Base-by-base conservation (phyloP, 2,113 vertebrate genomes). In the Motacilla tschutschensis region DNA sequence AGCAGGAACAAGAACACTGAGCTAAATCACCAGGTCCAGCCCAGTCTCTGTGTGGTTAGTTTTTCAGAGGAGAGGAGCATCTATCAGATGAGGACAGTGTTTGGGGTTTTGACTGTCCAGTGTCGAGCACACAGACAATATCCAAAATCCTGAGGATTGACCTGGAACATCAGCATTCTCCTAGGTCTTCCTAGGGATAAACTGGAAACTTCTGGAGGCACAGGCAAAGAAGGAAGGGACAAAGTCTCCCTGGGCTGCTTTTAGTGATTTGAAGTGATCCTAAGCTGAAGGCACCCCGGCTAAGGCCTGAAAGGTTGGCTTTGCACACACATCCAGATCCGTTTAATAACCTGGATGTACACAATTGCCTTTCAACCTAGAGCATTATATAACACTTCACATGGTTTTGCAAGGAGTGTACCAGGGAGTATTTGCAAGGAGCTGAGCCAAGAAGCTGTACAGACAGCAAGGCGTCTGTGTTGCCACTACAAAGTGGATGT, bases 401-500 rank as follows among this genome's bases (percentile, higher is more conserved):
- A 91, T 94, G 95, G 94, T 97, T 97, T 96, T 97, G 96, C 94
- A 97, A 97, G 96, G 93, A 95, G 97, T 97, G 95, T 96, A 96
- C 88, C 91, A 96, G 94, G 93, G 96, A 97, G 96, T 96, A 95
- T 95, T 95, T 95, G 80, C 40, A 76, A 95, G 97, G 96, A 96
- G 90, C 93, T 65, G 95, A 96, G 97, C 97, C 97, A 97, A 97
- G 96, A 96, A 95, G 89, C 96, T 96, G 97, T 97, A 96, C 97
- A 98, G 97, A 98, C 97, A 98, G 96, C 84, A 96, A 98, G 97
- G 97, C 97, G 97, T 98, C 97, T 95, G 96, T 94, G 97, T 97
- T 96, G 97, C 97, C 97, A 97, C 97, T 98, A 97, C 96, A 97
- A 97, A 98, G 97, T 97, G 97, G 97, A 97, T 98, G 97, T 98